Evolutionary conservation across 2,888 invertebrate genomes (phyloP).

Genomic region (Drosophila pseudotalamancana): DNA sequence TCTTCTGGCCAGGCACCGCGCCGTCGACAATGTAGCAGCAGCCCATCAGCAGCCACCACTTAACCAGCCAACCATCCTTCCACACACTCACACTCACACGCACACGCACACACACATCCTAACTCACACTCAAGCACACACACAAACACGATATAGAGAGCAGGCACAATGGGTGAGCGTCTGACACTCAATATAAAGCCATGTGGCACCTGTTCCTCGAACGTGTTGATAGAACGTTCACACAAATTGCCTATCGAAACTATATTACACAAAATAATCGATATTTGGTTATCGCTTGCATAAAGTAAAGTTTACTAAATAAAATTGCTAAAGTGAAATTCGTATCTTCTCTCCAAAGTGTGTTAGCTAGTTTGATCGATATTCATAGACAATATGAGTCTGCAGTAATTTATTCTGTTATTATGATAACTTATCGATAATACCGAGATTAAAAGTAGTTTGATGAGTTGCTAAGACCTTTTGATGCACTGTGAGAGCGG

Average conservation of each 20-base stretch:
- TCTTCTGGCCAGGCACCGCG: conserved; percentile 36
- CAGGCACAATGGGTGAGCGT: conserved; percentile 26
- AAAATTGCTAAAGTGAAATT: too few relatives aligned
- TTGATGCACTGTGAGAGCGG: too few relatives aligned
- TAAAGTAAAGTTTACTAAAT: too few relatives aligned
- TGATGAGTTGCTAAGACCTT: too few relatives aligned
- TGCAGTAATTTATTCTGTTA: too few relatives aligned
- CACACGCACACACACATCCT: background rate
- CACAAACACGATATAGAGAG: background rate
- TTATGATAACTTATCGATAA: too few relatives aligned
- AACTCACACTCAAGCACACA: too few relatives aligned
- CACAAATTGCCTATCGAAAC: background rate
- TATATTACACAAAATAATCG: background rate
- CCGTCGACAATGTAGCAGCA: conserved; percentile 11
- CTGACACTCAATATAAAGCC: conserved; percentile 1
- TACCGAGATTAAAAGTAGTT: too few relatives aligned
- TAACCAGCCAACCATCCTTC: conserved; percentile 36
- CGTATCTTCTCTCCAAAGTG: too few relatives aligned
- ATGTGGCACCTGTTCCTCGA: background rate
- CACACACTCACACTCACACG: conserved; percentile 2
- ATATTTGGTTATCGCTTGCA: background rate
- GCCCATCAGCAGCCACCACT: conserved; percentile 36
- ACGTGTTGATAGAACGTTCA: too few relatives aligned
- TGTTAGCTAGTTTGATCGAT: too few relatives aligned
- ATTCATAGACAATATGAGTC: too few relatives aligned